Percentiles rank a stretch among this genome's conserved stretches.
These are phyloP conservation scores for Cebus imitator DNA, from an alignment of 2,113 vertebrate species.

Conservation along the genomic window DNA sequence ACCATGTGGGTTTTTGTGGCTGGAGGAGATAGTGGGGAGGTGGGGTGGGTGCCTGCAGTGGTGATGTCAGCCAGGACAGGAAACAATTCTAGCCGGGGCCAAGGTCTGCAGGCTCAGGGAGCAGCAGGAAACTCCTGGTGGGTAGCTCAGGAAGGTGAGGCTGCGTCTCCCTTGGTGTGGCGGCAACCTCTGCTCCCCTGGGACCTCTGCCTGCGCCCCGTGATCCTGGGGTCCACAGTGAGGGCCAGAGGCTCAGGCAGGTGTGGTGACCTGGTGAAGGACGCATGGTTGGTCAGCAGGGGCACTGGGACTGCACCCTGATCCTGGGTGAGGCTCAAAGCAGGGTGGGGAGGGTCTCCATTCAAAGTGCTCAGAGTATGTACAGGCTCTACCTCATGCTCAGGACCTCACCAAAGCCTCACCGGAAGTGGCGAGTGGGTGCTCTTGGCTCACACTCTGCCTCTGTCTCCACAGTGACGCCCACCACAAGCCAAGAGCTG, in stretches of 20 bases:
- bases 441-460: fast-evolving
- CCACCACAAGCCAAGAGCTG: fast-evolving
- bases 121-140: neutral
- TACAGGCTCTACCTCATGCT: fast-evolving
- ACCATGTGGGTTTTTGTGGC: fast-evolving
- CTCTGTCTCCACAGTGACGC: neutral
- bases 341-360: too few species aligned
- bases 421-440: fast-evolving
- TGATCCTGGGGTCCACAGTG: neutral
- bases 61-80: neutral
- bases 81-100: neutral
- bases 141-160: neutral
- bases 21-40: neutral
- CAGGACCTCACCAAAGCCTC: fast-evolving
- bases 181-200: too few species aligned
- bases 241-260: neutral
- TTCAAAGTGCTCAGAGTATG: fast-evolving
- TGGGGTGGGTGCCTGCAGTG: neutral
- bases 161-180: fast-evolving
- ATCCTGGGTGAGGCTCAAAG: neutral
- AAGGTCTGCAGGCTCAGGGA: neutral
- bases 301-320: neutral
- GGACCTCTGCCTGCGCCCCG: neutral
- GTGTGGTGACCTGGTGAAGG: neutral
- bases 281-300: neutral